Base-by-base conservation (phyloP, 2,888 invertebrate species). In the Leptinotarsa juncta region DNA sequence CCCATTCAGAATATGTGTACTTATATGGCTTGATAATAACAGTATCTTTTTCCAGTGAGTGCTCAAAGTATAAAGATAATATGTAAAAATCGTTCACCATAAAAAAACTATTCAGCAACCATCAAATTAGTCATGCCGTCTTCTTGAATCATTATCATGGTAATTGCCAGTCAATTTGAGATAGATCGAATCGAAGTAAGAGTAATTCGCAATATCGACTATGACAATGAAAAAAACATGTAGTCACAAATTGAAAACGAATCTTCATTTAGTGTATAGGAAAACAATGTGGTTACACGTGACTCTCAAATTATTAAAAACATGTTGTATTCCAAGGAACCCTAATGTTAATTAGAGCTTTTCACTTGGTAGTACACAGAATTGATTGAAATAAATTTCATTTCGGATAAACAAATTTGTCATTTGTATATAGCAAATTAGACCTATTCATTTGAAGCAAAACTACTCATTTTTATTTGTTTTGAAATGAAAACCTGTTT, bases 21-120 rank as follows among this genome's bases (percentile, higher is more conserved):
- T 57, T 57, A 57, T 57, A 57, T 23, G 57, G 57, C 57, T 12
- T 20, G 20, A 57, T 57, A 57, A 57, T 57, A 57, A 57, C 57
- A 57, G 57, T 57, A 57, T 57, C 15, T 57, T 57, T 57, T 57
- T 57, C 57, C 57, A 57, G 18, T 57, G 57, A 57, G 57, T 57
- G 57, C 16, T 57, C 12, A 10, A 14, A 57, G 57, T 57, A 16
- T 57, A 23, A 23, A 57, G 57, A 57, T 57, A 57, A 57, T 42
- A 57, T 57, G 57, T 23, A 57, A 23, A 57, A 57, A 57, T 57
- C 20, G 57, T 57, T 57, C 57, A 15, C 15, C 57, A 20, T 57
- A 51, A 57, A 57, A 57, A 57, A 57, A 57, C 57, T 57, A 23
- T 57, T 57, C 4, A 20, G 15, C 57, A 23, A 20, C 57, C 57